Percentiles rank a stretch among this genome's conserved stretches.
Evolutionary conservation across 1,140 invertebrate genomes (phyloP).

Genomic region (Pachypeltis micranthus): DNA sequence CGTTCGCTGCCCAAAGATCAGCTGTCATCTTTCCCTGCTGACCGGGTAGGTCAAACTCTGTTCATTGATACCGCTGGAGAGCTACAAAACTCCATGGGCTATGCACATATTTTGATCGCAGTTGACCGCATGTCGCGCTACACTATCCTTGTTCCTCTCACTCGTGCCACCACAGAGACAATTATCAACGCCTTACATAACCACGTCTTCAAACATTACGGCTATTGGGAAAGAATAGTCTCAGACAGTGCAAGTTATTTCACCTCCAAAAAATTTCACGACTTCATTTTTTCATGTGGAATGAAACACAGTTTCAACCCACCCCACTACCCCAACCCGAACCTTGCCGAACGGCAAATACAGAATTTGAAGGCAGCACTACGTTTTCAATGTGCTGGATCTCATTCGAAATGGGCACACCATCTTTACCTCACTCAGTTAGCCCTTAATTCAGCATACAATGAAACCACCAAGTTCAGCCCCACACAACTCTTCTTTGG

Average conservation of each 20-base stretch:
- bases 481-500: too few species aligned
- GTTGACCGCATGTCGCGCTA: neutral
- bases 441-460: too few species aligned
- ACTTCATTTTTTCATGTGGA: neutral
- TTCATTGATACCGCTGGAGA: too few species aligned
- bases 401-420: too few species aligned
- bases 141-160: neutral
- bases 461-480: too few species aligned
- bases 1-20: neutral
- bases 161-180: neutral
- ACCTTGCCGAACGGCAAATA: neutral
- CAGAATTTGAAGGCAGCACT: neutral
- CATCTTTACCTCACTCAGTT: too few species aligned
- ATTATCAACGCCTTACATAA: neutral
- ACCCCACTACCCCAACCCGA: neutral
- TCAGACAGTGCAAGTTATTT: neutral
- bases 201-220: neutral
- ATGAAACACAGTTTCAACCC: neutral
- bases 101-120: neutral
- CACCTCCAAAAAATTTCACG: neutral
- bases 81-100: neutral
- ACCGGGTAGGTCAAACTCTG: neutral
- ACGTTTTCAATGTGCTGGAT: neutral
- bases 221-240: neutral
- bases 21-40: neutral